phyloP scores from a whole-genome alignment of 1,140 invertebrate species.

The Oryctes rhinoceros region DNA sequence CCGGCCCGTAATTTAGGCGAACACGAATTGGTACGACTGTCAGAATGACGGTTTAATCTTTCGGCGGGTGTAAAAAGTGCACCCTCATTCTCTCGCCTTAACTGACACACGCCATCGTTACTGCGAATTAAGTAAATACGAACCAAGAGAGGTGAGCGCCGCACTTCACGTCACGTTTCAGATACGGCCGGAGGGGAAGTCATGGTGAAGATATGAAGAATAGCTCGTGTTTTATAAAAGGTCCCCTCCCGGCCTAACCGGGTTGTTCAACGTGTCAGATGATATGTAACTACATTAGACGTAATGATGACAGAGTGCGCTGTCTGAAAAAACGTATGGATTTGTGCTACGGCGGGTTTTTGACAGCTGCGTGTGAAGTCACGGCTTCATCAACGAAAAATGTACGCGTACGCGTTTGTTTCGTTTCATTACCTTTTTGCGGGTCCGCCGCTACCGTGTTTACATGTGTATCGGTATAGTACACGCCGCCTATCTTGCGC shows the following conservation, averaged over 20 bases:
- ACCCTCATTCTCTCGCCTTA: neutral
- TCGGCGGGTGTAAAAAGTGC: slow-evolving; percentile 7
- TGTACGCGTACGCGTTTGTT: neutral
- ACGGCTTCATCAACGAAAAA: slow-evolving; percentile 17
- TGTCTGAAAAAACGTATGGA: slow-evolving; percentile 18
- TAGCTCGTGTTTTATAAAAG: neutral
- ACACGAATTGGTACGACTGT: slow-evolving; percentile 13
- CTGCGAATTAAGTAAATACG: slow-evolving; percentile 13
- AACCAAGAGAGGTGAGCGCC: neutral
- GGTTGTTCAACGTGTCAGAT: slow-evolving; percentile 14
- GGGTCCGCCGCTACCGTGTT: neutral
- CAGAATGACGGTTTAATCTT: slow-evolving; percentile 11
- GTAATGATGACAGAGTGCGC: slow-evolving; percentile 8
- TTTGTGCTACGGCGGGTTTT: neutral
- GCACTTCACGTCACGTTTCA: neutral
- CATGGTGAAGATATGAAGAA: neutral
- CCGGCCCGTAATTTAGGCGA: neutral
- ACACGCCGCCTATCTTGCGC: no score
- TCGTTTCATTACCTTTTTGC: neutral
- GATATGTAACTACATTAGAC: slow-evolving; percentile 18
- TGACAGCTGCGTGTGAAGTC: slow-evolving; percentile 3
- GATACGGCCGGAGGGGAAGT: neutral
- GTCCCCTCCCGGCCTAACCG: neutral
- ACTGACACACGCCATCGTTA: slow-evolving; percentile 13
- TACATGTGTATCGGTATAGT: neutral